A percentile compares a stretch with the other conserved stretches of the same genome.
Evolutionary conservation across 2,113 vertebrate genomes (phyloP).

Genomic region (Erythrocercus mccallii): DNA sequence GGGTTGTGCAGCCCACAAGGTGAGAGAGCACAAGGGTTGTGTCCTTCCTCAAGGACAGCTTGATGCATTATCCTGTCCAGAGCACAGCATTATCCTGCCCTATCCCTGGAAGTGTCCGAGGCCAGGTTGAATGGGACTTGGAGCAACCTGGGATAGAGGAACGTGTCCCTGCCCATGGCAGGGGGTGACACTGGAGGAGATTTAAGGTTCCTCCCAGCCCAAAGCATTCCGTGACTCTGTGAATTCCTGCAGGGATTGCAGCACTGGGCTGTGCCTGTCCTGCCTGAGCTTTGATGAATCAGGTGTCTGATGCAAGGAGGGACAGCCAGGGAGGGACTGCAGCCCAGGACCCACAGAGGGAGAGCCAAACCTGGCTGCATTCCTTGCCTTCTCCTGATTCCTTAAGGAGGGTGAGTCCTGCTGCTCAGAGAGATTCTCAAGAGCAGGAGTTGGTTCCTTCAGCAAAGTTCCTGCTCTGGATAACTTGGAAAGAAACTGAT

Average conservation of each 20-base stretch:
- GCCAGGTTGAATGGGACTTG: rapidly evolving
- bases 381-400: not conserved
- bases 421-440: not conserved
- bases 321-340: not conserved
- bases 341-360: not conserved
- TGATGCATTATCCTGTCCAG: not conserved
- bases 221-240: not conserved
- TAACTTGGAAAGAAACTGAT: not conserved
- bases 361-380: not conserved
- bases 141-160: not conserved
- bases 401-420: not conserved
- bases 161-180: not conserved
- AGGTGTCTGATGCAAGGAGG: not conserved
- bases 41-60: not conserved
- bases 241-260: not conserved
- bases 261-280: not conserved
- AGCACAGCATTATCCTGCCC: not conserved
- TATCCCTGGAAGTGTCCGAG: not conserved
- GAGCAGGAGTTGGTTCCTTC: not conserved
- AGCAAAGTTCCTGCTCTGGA: not conserved
- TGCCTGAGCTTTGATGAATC: not conserved
- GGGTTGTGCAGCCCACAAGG: rapidly evolving
- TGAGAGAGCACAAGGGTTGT: not conserved
- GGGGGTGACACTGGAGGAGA: not conserved
- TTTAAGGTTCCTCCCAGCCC: not conserved